Evolutionary conservation across 2,888 invertebrate genomes (phyloP), one percentile per base, ranked within the genome.

Genomic region (Drosophila antonietae): DNA sequence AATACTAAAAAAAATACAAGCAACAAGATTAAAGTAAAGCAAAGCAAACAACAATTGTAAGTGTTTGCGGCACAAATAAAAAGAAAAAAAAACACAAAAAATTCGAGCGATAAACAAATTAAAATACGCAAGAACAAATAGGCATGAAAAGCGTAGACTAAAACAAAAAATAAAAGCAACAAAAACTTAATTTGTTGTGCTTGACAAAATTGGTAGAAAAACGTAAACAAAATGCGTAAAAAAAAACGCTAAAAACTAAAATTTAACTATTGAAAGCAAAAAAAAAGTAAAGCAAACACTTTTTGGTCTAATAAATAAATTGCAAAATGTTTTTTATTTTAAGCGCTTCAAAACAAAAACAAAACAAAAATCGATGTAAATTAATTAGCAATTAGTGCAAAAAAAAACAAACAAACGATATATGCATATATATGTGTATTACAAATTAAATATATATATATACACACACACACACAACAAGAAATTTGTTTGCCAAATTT

Each of bases 401-500:
- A 51, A 58, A 66, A 57, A 49, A 51, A 60, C 8, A 47, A 33
- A 59, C 1, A 41, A 2, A 28, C 28, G 28, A 39, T n/a, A n/a
- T 3, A 39, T 37, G 3, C 8, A 60, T 12, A 43, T 20, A 37
- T 23, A 14, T 18, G 20, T 55, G 41, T 43, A 52, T 37, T 47
- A 59, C 31, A 71, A 62, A 14, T 51, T 43, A 56, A 59, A 73
- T 59, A 62, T 72, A 43, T 64, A 78, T 59, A 62, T 55, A 39
- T 51, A 61, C 60, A 43, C 10, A 35, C 3, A 35, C 3, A 66
- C 57, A 52, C 37, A 46, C 71, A 52, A 44, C 44, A 23, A 61
- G n/a, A 52, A 61, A 66, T 76, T 75, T 90, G 90, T 90, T 92
- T 91, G 92, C 92, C 92, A 92, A 92, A 92, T 92, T 91, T 92